Conservation (phyloP, 1,140 invertebrate genomes). For the Trichogramma pretiosum region DNA sequence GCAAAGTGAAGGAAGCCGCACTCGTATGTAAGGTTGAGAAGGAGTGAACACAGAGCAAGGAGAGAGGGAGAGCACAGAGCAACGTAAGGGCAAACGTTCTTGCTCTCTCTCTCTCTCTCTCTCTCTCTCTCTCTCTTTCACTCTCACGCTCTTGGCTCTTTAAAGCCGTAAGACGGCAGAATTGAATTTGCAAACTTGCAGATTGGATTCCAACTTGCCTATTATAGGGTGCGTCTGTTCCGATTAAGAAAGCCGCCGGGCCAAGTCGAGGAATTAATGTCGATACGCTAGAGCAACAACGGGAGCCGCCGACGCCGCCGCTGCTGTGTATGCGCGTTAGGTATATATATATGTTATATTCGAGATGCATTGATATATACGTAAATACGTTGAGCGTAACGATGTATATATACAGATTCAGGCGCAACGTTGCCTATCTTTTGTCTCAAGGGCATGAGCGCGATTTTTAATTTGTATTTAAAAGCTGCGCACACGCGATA, state of each 20-base stretch:
- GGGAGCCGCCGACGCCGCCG: conserved; percentile 37
- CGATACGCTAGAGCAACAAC: conserved; percentile 45
- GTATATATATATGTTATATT: no score
- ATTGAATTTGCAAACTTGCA: conserved; percentile 50
- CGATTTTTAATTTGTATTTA: no score
- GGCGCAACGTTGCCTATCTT: no score
- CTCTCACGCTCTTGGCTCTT: background rate
- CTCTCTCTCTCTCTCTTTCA: conserved; percentile 8
- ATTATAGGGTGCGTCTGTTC: conserved; percentile 49
- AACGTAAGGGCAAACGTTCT: background rate
- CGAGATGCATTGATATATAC: background rate
- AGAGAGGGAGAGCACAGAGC: background rate
- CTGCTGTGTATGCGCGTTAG: no score
- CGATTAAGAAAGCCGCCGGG: conserved; percentile 45
- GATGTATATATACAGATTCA: no score
- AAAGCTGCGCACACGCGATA: no score
- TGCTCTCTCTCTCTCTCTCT: background rate
- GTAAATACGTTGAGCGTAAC: no score
- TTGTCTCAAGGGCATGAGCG: no score
- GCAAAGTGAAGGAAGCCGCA: no score
- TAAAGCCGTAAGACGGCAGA: conserved; percentile 30
- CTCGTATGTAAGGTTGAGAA: no score
- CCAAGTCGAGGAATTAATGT: conserved; percentile 45
- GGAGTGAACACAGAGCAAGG: no score
- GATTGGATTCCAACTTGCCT: conserved; percentile 49